These are phyloP conservation scores for Zele albiditarsus DNA, from an alignment of 2,888 invertebrate species.

Conservation along the genomic window DNA sequence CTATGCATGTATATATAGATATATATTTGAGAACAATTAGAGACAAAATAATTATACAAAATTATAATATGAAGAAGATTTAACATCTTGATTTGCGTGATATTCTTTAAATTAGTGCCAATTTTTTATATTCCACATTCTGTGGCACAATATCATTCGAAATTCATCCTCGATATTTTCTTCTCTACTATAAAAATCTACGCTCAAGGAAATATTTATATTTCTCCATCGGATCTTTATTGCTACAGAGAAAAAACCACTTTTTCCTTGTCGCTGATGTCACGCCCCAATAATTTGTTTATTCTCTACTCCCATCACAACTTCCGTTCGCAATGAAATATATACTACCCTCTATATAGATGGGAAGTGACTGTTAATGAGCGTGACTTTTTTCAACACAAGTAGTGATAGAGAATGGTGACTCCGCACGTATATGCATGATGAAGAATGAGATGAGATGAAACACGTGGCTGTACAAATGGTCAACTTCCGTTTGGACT, in stretches of 20 bases:
- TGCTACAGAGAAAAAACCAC: background rate
- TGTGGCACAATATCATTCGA: no score
- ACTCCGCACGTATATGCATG: background rate
- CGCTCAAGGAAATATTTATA: no score
- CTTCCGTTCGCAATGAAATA: background rate
- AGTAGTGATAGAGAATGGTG: conserved; percentile 15
- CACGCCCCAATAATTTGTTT: conserved; percentile 33
- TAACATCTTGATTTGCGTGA: no score
- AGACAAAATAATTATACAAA: no score
- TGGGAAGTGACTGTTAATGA: conserved; percentile 3
- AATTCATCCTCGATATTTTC: no score
- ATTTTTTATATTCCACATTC: no score
- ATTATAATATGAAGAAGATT: no score
- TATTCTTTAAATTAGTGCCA: no score
- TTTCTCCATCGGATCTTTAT: background rate
- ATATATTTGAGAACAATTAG: background rate
- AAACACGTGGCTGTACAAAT: conserved; percentile 50
- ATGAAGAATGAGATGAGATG: conserved; percentile 13
- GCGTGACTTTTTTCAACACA: conserved; percentile 8
- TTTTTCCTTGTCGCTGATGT: conserved; percentile 19
- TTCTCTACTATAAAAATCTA: no score
- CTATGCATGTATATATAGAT: background rate
- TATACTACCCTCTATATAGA: background rate
- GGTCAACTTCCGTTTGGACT: conserved; percentile 44
- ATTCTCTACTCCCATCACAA: conserved; percentile 6